A percentile compares a stretch with the other conserved stretches of the same genome.
These are phyloP conservation scores for Ciconia nigra DNA, from an alignment of 2,797 vertebrate species.

Conservation along the genomic window DNA sequence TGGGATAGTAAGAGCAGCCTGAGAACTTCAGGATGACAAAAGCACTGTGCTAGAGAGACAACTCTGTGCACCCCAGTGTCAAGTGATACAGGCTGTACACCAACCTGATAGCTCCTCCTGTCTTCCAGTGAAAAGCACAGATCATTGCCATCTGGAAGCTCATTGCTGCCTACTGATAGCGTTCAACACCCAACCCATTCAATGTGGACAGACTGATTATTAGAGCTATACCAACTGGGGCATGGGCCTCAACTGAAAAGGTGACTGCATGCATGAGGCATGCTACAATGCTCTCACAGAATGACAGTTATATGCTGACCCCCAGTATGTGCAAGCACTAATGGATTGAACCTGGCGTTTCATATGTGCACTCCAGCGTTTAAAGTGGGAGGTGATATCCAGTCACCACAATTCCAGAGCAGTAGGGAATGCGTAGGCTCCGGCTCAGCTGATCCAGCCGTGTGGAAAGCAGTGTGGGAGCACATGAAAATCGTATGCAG, in stretches of 20 bases:
- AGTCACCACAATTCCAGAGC: neutral
- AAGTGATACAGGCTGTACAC: neutral
- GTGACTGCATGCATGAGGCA: neutral
- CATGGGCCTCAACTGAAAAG: neutral
- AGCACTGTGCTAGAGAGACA: neutral
- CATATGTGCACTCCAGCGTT: neutral
- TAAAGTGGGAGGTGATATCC: neutral
- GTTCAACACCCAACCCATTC: neutral
- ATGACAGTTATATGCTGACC: neutral
- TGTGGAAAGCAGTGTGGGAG: slow-evolving; percentile 12
- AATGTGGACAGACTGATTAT: neutral
- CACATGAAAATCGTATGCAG: neutral
- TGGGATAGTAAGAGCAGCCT: neutral
- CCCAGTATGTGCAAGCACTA: neutral
- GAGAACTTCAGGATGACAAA: neutral
- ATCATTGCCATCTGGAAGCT: neutral
- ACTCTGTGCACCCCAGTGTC: neutral
- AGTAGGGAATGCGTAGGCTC: neutral
- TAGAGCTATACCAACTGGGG: neutral
- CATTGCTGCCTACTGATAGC: neutral
- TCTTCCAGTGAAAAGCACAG: neutral
- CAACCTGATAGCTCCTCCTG: neutral
- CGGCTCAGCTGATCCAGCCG: neutral
- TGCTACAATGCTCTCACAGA: neutral
- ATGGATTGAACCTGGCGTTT: neutral